Percentiles rank a stretch among this genome's conserved stretches.
Conservation (phyloP, 2,888 invertebrate genomes). For the Platypus cylindrus region DNA sequence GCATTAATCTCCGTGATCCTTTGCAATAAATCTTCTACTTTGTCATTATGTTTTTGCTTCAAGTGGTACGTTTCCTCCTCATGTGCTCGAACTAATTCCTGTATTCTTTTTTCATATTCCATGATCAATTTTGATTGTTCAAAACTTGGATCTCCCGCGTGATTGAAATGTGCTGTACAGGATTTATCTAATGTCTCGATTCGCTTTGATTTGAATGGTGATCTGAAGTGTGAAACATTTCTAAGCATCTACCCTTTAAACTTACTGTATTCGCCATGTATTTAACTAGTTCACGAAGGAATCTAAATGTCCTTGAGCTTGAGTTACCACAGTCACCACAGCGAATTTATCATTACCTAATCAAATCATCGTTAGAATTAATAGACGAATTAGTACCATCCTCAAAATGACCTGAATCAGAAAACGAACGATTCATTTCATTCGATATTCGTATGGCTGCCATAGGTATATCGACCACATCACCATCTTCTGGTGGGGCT, state of each 20-base stretch:
- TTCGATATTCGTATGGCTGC: constrained; percentile 15
- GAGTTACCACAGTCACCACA: no score
- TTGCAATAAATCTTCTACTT: constrained; percentile 58
- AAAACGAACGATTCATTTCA: constrained; percentile 65
- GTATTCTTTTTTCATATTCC: constrained; percentile 61
- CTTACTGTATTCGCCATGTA: no score
- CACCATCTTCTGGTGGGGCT: constrained; percentile 25
- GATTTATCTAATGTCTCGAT: constrained; percentile 24
- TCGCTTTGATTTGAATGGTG: constrained; percentile 22
- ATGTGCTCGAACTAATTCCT: constrained; percentile 55
- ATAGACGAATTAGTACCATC: constrained; percentile 64
- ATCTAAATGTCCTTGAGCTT: no score
- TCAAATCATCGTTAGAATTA: constrained; percentile 52
- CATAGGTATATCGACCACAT: constrained; percentile 17
- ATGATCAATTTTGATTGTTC: constrained; percentile 57
- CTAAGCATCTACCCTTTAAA: constrained; percentile 3
- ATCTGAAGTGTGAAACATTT: constrained; percentile 8
- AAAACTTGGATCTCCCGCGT: constrained; percentile 38
- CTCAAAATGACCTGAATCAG: constrained; percentile 80
- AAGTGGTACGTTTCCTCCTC: constrained; percentile 58
- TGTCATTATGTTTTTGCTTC: constrained; percentile 68
- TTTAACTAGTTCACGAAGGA: no score
- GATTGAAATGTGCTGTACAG: constrained; percentile 23
- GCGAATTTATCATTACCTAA: no score
- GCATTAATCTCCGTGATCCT: constrained; percentile 63